Conservation (phyloP, 1,140 invertebrate species). For the Archegozetes longisetosus region DNA sequence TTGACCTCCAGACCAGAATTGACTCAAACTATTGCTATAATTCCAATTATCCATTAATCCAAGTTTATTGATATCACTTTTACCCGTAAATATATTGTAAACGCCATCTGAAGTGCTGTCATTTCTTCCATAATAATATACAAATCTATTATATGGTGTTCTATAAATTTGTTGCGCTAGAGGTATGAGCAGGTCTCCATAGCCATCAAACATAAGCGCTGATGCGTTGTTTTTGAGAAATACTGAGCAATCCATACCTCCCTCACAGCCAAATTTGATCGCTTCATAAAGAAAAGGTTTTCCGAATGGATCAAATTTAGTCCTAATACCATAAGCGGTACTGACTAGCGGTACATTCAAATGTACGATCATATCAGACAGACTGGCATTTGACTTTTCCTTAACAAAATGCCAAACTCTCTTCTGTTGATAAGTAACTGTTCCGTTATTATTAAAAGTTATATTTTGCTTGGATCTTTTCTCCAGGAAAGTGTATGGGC, state of each 20-base stretch:
- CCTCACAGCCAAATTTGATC: slow-evolving; percentile 26
- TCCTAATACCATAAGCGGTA: slow-evolving; percentile 46
- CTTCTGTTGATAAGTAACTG: slow-evolving; percentile 66
- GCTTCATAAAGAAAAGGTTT: slow-evolving; percentile 1
- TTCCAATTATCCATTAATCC: slow-evolving; percentile 31
- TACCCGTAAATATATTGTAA: slow-evolving; percentile 34
- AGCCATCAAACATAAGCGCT: slow-evolving; percentile 67
- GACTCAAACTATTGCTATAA: slow-evolving; percentile 19
- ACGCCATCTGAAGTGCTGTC: slow-evolving; percentile 32
- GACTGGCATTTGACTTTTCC: slow-evolving; percentile 61
- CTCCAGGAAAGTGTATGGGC: slow-evolving; percentile 64
- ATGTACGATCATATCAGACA: slow-evolving; percentile 52
- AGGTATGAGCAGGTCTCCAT: slow-evolving; percentile 21
- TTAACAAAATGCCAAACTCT: slow-evolving; percentile 70
- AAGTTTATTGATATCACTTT: slow-evolving; percentile 24
- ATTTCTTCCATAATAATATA: slow-evolving; percentile 29
- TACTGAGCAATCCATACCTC: slow-evolving; percentile 30
- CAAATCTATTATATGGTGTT: slow-evolving; percentile 19
- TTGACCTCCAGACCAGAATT: neutral
- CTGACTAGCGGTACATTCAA: slow-evolving; percentile 74
- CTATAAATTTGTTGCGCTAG: slow-evolving; percentile 15
- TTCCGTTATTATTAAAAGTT: slow-evolving; percentile 46
- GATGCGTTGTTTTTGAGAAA: slow-evolving; percentile 71
- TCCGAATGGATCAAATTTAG: neutral
- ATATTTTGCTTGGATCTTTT: neutral